Evolutionary conservation across 2,113 vertebrate genomes (phyloP).

Genomic region (Hipposideros armiger): DNA sequence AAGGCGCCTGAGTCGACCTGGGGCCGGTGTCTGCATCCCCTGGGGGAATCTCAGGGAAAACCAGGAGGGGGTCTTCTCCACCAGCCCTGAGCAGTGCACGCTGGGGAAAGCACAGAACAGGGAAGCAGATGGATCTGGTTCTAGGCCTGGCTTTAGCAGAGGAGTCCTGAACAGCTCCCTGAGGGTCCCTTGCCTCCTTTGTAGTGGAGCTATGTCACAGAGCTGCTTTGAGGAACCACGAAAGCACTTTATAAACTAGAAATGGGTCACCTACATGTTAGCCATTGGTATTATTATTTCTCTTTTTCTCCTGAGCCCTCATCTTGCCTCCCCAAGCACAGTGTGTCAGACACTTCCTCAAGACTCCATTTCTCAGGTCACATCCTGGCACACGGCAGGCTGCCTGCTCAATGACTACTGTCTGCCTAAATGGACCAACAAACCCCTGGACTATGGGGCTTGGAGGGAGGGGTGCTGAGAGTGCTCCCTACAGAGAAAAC

Average conservation of each 20-base stretch:
- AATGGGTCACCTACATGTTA: not conserved
- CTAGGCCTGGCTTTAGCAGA: not conserved
- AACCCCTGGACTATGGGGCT: not conserved
- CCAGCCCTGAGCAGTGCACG: not conserved
- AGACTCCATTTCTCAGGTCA: fast-evolving
- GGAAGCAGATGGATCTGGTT: not conserved
- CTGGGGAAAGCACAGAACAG: not conserved
- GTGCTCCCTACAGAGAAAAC: not conserved
- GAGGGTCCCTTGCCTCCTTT: not conserved
- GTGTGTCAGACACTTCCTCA: not conserved
- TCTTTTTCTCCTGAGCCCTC: not conserved
- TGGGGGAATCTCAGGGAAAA: not conserved
- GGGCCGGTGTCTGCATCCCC: not conserved
- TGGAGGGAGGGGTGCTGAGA: not conserved
- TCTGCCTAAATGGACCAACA: not conserved
- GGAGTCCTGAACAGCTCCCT: not conserved
- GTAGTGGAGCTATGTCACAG: not conserved
- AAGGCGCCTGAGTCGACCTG: not conserved
- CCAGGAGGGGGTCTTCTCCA: not conserved
- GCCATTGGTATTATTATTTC: not conserved
- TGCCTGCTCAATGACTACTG: fast-evolving
- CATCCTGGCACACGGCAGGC: not conserved
- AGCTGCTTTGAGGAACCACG: not conserved
- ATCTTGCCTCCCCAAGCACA: not conserved
- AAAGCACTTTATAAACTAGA: not conserved